Evolutionary conservation across 2,797 vertebrate genomes (phyloP), one percentile per base, ranked within the genome.

Genomic region (Pantherophis alleghaniensis): DNA sequence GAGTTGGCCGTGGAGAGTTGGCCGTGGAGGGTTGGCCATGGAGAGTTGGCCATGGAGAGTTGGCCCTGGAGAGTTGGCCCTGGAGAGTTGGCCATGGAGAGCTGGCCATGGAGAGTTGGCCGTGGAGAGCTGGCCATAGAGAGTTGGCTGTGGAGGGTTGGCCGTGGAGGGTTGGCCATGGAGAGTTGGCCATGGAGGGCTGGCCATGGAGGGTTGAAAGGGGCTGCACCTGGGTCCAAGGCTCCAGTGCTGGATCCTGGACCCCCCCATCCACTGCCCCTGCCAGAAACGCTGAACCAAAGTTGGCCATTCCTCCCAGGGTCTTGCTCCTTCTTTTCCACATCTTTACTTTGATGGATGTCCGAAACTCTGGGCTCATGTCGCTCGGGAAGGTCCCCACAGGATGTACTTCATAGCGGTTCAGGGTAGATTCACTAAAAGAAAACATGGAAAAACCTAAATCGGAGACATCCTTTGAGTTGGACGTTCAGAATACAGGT

Each of bases 361-460:
- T 99, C 97, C 97, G 97, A 96, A 99, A 99, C 95, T 99, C 99
- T 0, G 99, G 99, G 57, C 98, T 98, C 6, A 98, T 97, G 13
- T 98, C 97, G 83, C 98, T 98, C 16, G 98, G 98, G 61, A 97
- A 97, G 2, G 98, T 97, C 90, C 98, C 97, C 1, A 97, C 98
- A 0, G 98, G 98, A 28, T 98, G 98, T 66, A 99, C 98, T 96
- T 99, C 99, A 0, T 99, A 99, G 91, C 98, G 98, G 95, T 98
- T 98, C 95, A 99, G 96, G 92, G 98, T 98, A 89, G 98, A 98
- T 86, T 98, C 98, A 57, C 99, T 99, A 2, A 13, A 59, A 66
- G 1, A 57, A 47, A 60, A 20, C 1, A 22, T 1, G 74, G 51
- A 57, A 55, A 4, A 11, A 10, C 16, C 69, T 37, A 37, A 42